phyloP scores from a whole-genome alignment of 2,797 vertebrate species.

The Chelmon rostratus region DNA sequence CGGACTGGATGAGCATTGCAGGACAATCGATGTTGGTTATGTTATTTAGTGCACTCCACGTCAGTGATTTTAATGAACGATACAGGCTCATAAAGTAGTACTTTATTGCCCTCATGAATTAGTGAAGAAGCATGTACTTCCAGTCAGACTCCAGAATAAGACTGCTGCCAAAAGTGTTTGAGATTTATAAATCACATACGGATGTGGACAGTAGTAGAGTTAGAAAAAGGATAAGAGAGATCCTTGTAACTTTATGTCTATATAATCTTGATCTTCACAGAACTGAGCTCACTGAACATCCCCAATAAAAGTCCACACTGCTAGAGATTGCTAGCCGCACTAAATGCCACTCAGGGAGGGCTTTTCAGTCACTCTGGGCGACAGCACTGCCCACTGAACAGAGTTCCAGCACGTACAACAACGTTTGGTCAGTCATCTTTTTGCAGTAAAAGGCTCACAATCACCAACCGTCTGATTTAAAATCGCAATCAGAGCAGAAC shows the following conservation, averaged over 20 bases:
- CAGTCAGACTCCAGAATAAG: constrained; percentile 29
- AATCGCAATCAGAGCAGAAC: neutral
- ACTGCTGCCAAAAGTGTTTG: constrained; percentile 35
- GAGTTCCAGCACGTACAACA: neutral
- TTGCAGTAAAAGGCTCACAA: neutral
- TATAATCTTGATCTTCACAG: constrained; percentile 26
- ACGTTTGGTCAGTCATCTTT: neutral
- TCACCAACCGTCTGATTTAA: neutral
- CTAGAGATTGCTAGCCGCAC: neutral
- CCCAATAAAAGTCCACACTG: constrained; percentile 2
- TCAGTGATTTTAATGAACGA: constrained; percentile 64
- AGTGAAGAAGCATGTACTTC: constrained; percentile 34
- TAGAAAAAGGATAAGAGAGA: constrained; percentile 17
- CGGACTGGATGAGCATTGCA: constrained; percentile 41
- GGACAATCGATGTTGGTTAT: constrained; percentile 56
- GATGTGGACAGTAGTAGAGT: constrained; percentile 38
- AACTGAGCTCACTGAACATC: constrained; percentile 27
- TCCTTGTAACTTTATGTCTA: constrained; percentile 6
- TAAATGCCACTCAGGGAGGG: constrained; percentile 18
- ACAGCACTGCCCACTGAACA: neutral
- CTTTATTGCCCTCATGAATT: constrained; percentile 64
- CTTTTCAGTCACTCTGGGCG: constrained; percentile 7
- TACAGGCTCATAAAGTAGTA: constrained; percentile 56
- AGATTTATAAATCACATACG: constrained; percentile 50
- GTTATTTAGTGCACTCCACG: constrained; percentile 58